Conservation (phyloP, 2,888 invertebrate genomes). For the Melieria crassipennis region DNA sequence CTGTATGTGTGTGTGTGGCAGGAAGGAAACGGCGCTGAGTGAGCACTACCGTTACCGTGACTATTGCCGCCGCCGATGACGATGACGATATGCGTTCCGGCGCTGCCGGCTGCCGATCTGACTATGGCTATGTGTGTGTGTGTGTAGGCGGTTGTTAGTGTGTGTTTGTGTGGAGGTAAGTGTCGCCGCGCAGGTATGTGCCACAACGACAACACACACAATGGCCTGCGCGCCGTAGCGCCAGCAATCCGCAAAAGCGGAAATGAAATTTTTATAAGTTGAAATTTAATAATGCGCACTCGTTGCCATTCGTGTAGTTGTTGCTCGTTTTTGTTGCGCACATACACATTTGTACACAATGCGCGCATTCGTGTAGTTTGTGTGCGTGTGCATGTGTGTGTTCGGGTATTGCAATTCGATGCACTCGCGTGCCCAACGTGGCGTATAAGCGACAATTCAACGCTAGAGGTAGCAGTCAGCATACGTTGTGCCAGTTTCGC, state of each 20-base stretch:
- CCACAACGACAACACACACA: not conserved
- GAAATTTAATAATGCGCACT: conserved; percentile 38
- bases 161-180: not conserved
- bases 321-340: not conserved
- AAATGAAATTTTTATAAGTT: conserved; percentile 38
- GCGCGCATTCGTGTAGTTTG: too few relatives aligned
- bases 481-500: too few relatives aligned
- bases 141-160: not conserved
- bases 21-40: conserved; percentile 40
- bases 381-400: not conserved
- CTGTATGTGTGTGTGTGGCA: conserved; percentile 14
- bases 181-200: not conserved
- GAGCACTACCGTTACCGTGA: conserved; percentile 25
- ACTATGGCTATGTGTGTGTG: conserved; percentile 29
- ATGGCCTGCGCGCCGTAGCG: not conserved
- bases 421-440: not conserved
- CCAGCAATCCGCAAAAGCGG: conserved; percentile 4
- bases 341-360: too few relatives aligned
- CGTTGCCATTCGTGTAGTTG: not conserved
- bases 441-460: not conserved
- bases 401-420: not conserved
- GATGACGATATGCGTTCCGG: too few relatives aligned
- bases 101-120: not conserved
- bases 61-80: too few relatives aligned
- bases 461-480: not conserved